Evolutionary conservation across 30 jellyfish, hydroid and myxozoan species (phyloP), one percentile per base, ranked within the genome.

Genomic region (Aurelia coerulea): DNA sequence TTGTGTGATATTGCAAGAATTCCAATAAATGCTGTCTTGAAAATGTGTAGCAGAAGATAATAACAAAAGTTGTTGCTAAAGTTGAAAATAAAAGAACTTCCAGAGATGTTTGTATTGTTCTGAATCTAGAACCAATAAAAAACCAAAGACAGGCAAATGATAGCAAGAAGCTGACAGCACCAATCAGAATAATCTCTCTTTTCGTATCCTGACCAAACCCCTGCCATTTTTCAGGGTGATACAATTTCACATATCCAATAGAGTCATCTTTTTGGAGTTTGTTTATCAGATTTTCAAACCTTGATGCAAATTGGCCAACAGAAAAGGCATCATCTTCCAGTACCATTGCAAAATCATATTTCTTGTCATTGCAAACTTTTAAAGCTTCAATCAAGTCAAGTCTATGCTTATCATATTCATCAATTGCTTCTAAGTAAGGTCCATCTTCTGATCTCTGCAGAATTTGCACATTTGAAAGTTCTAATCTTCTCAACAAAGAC

Each of bases 311-410:
- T 7, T 65, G 33, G 11, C 10, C 60, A 13, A 74, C 73, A 16
- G 89, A 70, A 79, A 79, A 79, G 13, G 89, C 89, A 79, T 79
- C 89, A 65, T 65, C 89, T 65, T 79, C 89, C 23, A 79, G 62
- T 17, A 79, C n/a, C 56, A 79, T 32, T 46, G 89, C 71, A 50
- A 31, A 79, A 3, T 79, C 58, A 64, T 79, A 79, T 33, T 59
- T 53, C 49, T 34, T 10, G 62, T 42, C 37, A 49, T 79, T 66
- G 42, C 89, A 79, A 11, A 63, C 32, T 14, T 42, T 51, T 35
- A 79, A 49, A 13, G 81, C 89, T 54, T 79, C 73, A 17, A 79
- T 64, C 41, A 63, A 35, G 46, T 79, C 89, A 41, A 79, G 42
- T 37, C 81, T 64, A 54, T 79, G 89, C 60, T 79, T 79, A 3